Evolutionary conservation across 2,113 vertebrate species (phyloP).

Genomic region (Poeciliopsis turrubarensis): DNA sequence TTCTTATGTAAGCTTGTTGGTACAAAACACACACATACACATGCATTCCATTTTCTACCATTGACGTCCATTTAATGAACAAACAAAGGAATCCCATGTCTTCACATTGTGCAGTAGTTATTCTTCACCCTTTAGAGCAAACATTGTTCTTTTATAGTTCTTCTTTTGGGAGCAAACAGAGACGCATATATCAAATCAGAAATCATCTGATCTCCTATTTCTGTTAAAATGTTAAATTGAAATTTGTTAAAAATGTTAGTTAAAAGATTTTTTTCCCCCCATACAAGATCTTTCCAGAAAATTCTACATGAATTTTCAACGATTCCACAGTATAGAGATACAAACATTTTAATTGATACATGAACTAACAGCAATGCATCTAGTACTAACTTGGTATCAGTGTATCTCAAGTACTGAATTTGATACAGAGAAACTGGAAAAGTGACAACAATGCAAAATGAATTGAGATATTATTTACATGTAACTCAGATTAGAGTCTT

Average conservation of each 20-base stretch:
- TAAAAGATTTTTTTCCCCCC: background rate
- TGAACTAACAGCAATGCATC: too few species aligned
- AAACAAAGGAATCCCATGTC: background rate
- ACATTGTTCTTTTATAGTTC: background rate
- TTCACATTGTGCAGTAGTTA: background rate
- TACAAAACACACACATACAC: background rate
- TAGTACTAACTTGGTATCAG: too few species aligned
- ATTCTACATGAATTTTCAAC: background rate
- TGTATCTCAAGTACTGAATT: too few species aligned
- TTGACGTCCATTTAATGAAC: background rate
- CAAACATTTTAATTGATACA: too few species aligned
- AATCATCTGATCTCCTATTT: background rate
- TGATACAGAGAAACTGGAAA: too few species aligned
- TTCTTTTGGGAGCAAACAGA: background rate
- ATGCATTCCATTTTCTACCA: background rate
- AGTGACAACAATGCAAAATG: too few species aligned
- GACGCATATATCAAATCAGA: background rate
- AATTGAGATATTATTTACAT: too few species aligned
- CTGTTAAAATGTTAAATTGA: background rate
- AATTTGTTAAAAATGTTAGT: background rate
- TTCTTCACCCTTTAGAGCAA: background rate
- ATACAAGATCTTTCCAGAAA: background rate
- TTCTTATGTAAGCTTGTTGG: slow-evolving; percentile 8
- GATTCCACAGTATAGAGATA: background rate
- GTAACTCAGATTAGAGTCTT: too few species aligned